Evolutionary conservation across 2,888 invertebrate genomes (phyloP).

Genomic region (Rhagophthalmus giganteus): DNA sequence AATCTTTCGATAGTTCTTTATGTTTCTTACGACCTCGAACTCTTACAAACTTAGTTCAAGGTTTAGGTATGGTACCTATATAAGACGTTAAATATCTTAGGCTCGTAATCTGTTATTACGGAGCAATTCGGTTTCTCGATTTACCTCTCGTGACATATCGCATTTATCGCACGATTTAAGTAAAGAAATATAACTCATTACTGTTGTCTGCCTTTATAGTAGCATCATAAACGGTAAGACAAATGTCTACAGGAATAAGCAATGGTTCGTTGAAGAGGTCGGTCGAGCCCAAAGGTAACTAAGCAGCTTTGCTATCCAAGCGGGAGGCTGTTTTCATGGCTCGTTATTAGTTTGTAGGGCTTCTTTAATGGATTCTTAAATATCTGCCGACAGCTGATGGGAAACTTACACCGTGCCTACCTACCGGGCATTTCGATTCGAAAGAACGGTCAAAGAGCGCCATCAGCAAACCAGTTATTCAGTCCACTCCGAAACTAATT

Average conservation of each 20-base stretch:
- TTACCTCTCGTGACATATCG: conserved; percentile 16
- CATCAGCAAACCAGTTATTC: background rate
- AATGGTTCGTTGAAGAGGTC: conserved; percentile 16
- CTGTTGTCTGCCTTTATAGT: conserved; percentile 23
- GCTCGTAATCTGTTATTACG: conserved; percentile 4
- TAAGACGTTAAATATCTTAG: too few species aligned
- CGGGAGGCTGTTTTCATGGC: conserved; percentile 43
- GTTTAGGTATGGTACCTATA: conserved; percentile 13
- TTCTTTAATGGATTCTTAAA: conserved; percentile 51
- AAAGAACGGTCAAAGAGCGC: background rate
- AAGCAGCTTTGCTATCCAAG: conserved; percentile 28
- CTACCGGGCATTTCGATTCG: conserved; percentile 10
- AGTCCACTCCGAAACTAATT: background rate
- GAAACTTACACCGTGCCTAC: conserved; percentile 26
- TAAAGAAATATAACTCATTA: conserved; percentile 21
- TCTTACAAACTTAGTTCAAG: conserved; percentile 13
- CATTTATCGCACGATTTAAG: conserved; percentile 14
- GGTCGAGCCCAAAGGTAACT: conserved; percentile 24
- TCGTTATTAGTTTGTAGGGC: conserved; percentile 49
- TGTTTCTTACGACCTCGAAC: conserved; percentile 3
- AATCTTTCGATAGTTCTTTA: background rate
- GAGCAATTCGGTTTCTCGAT: conserved; percentile 14
- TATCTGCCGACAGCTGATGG: conserved; percentile 48
- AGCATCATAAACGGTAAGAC: conserved; percentile 21
- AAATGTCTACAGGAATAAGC: conserved; percentile 17